phyloP scores from a whole-genome alignment of 1,140 invertebrate genomes.

The Ceratoteleas bidentatus region DNA sequence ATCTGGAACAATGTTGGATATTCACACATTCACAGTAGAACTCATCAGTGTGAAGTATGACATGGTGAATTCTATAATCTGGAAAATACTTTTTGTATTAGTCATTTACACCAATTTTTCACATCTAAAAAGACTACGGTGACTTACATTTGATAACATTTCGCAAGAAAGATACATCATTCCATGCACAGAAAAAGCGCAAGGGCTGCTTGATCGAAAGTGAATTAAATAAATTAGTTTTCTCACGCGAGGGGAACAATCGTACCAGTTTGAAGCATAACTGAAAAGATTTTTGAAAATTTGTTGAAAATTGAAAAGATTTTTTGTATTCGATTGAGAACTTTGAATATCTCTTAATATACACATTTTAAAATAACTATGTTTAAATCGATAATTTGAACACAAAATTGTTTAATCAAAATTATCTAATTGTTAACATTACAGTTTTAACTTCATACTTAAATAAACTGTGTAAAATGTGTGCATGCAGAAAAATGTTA shows the following conservation, averaged over 20 bases:
- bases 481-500: no score
- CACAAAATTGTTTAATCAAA: no score
- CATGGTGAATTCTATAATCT: conserved; percentile 17
- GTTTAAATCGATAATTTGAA: not conserved
- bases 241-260: not conserved
- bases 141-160: conserved; percentile 6
- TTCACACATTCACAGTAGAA: not conserved
- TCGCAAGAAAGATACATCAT: not conserved
- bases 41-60: conserved; percentile 13
- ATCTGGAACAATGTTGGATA: no score
- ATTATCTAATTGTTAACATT: no score
- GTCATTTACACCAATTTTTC: not conserved
- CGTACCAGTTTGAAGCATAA: not conserved
- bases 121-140: not conserved
- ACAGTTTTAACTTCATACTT: no score
- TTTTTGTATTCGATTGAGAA: no score
- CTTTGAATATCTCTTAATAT: no score
- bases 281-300: no score
- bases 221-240: not conserved
- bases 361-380: not conserved
- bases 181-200: not conserved
- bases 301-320: no score
- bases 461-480: no score
- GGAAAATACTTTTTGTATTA: not conserved
- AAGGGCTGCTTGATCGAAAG: not conserved